phyloP scores from a whole-genome alignment of 2,797 vertebrate species.

The Prunella strophiata region DNA sequence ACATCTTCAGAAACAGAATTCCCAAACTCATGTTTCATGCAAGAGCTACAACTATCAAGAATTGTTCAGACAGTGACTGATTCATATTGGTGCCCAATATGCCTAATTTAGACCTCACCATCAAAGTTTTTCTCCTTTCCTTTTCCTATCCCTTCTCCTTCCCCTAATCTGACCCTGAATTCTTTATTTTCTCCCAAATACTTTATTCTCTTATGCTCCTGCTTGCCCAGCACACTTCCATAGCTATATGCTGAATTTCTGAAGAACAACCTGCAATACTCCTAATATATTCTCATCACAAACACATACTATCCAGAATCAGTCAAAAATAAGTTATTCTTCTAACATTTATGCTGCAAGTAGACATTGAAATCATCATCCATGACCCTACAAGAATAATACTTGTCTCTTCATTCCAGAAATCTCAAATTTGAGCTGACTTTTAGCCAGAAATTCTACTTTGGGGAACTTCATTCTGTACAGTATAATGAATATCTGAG shows the following conservation, averaged over 20 bases:
- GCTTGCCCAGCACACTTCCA: accelerated
- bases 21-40: accelerated
- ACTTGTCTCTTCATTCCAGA: background rate
- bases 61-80: accelerated
- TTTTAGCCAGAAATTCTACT: background rate
- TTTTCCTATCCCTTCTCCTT: background rate
- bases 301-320: background rate
- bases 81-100: background rate
- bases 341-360: background rate
- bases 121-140: background rate
- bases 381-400: background rate
- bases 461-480: background rate
- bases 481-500: background rate
- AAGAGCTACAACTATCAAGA: accelerated
- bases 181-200: background rate
- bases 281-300: background rate
- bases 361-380: background rate
- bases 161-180: background rate
- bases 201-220: background rate
- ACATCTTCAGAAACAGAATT: background rate
- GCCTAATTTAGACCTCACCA: background rate
- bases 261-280: background rate
- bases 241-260: background rate
- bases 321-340: background rate
- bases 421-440: background rate